These are phyloP conservation scores for Cyphomyrus discorhynchus DNA, from an alignment of 2,113 vertebrate genomes.

Conservation along the genomic window DNA sequence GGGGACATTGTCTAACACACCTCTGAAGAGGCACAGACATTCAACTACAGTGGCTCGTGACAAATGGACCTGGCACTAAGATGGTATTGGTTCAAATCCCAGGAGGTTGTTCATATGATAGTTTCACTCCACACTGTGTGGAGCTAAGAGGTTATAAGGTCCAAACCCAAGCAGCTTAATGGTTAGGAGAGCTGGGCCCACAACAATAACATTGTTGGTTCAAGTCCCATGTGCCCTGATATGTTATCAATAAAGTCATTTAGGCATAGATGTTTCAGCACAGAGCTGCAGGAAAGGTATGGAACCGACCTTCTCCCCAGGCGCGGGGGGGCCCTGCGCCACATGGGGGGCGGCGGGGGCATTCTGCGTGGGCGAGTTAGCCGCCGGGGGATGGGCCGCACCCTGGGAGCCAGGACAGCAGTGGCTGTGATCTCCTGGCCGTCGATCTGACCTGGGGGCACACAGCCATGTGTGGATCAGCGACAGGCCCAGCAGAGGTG, in stretches of 20 bases:
- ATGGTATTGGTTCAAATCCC: neutral
- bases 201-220: neutral
- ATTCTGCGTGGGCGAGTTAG: slow-evolving; percentile 83
- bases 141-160: neutral
- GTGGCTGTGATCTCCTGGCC: slow-evolving; percentile 95
- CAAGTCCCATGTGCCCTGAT: neutral
- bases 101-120: neutral
- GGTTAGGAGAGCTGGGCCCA: neutral
- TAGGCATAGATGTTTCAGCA: neutral
- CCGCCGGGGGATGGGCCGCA: slow-evolving; percentile 67
- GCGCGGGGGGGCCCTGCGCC: slow-evolving; percentile 85
- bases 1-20: neutral
- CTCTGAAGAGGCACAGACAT: neutral
- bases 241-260: neutral
- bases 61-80: neutral
- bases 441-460: slow-evolving; percentile 81
- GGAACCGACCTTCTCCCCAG: slow-evolving; percentile 80
- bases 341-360: slow-evolving; percentile 86
- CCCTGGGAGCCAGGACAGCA: slow-evolving; percentile 76
- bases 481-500: neutral
- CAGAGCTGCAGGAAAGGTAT: neutral
- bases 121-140: neutral
- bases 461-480: neutral
- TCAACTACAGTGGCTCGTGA: neutral
- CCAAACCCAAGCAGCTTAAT: neutral